Conservation (phyloP, 2,797 vertebrate species). For the Champsocephalus esox region DNA sequence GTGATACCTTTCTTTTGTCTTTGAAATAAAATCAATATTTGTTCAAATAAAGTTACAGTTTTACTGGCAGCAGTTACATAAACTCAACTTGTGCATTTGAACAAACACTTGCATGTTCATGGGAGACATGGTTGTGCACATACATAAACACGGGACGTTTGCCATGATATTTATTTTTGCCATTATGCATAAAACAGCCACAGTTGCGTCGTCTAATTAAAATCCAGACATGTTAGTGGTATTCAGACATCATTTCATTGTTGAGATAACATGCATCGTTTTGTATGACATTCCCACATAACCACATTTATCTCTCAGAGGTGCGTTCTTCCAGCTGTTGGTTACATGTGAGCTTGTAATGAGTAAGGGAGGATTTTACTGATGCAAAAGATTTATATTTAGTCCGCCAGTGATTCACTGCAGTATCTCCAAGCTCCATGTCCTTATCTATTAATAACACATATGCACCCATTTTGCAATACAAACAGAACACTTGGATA, state of each 20-base stretch:
- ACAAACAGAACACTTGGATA: too few species aligned
- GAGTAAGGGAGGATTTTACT: neutral
- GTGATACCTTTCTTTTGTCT: constrained; percentile 48
- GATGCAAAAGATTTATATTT: too few species aligned
- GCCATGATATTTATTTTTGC: constrained; percentile 25
- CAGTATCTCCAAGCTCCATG: too few species aligned
- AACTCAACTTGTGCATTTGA: neutral
- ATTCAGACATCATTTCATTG: constrained; percentile 33
- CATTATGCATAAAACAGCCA: constrained; percentile 28
- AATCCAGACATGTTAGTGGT: constrained; percentile 15
- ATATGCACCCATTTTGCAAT: too few species aligned
- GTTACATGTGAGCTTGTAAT: constrained; percentile 7
- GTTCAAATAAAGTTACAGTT: constrained; percentile 44
- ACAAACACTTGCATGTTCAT: neutral
- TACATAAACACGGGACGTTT: constrained; percentile 6
- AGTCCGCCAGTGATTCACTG: too few species aligned
- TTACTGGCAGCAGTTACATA: constrained; percentile 3
- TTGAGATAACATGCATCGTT: constrained; percentile 38
- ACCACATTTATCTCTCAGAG: constrained; percentile 10
- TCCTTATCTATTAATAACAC: too few species aligned
- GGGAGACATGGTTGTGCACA: neutral
- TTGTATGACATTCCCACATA: constrained; percentile 13
- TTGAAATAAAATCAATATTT: constrained; percentile 69
- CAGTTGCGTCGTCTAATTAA: constrained; percentile 22
- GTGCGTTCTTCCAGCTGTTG: neutral